Evolutionary conservation across 2,113 vertebrate genomes (phyloP), one percentile per base, ranked within the genome.

Genomic region (Regulus satrapa): DNA sequence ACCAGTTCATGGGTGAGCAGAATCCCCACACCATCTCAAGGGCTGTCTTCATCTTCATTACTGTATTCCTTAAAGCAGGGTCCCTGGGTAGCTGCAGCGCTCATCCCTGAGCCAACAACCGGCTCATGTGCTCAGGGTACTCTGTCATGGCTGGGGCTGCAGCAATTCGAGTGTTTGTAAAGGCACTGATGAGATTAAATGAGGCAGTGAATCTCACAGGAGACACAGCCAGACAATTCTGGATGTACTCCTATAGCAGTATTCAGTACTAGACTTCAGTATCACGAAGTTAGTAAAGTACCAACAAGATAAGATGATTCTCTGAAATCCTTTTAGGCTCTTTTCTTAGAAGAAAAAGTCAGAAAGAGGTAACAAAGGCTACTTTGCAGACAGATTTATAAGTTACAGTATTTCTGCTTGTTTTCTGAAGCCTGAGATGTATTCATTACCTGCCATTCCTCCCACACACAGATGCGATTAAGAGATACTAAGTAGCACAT

Each of bases 41-140:
- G 45, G 45, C n/a, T 17, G n/a, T 25, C 40, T n/a, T 25, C 11
- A 4, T 20, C 16, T 25, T 34, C 49, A 25, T 7, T 34, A 5
- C 26, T 2, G 0, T 6, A 18, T 3, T 20, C 29, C 34, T 19
- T 13, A 64, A 38, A 38, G 45, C 45, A 16, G 18, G 4, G 36
- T 24, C 43, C 31, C 36, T 1, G 1, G 6, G 24, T 2, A 32
- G 31, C 40, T 40, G 17, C 18, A 14, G 15, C 4, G 43, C 29
- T 81, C 29, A 25, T 1, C 25, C 49, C 46, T 26, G n/a, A 6
- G 12, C 80, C 28, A 36, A 71, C 38, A 62, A 48, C 29, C 58
- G 54, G 38, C 36, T 51, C 14, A 0, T 15, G 3, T 9, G 38
- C 38, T 52, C 14, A 4, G 26, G n/a, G 17, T 36, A 36, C 31